These are phyloP conservation scores for Neolamprologus ventralis DNA, from an alignment of 2,113 vertebrate genomes.

Conservation along the genomic window DNA sequence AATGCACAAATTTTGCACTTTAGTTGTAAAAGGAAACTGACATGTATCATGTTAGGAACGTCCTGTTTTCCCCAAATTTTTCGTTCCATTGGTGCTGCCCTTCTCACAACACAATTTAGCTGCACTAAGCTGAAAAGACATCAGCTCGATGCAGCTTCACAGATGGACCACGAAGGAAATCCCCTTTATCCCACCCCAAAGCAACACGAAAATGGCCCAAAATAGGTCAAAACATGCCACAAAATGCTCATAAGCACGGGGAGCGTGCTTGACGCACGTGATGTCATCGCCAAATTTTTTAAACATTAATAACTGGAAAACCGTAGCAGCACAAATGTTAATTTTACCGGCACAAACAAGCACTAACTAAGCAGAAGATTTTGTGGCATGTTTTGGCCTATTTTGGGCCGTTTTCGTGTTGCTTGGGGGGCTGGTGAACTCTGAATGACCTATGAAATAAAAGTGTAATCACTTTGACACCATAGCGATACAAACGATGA, in stretches of 20 bases:
- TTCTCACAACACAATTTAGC: not conserved
- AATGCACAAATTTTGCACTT: not conserved
- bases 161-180: not conserved
- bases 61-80: not conserved
- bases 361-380: not conserved
- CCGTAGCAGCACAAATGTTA: fast-evolving
- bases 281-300: fast-evolving
- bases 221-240: not conserved
- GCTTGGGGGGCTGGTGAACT: not conserved
- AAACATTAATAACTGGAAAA: not conserved
- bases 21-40: not conserved
- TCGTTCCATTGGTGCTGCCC: fast-evolving
- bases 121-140: not conserved
- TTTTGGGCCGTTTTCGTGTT: not conserved
- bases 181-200: not conserved
- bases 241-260: not conserved
- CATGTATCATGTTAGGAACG: fast-evolving
- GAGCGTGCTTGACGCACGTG: fast-evolving
- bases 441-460: not conserved
- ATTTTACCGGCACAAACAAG: not conserved
- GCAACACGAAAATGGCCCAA: not conserved
- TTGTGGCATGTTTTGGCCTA: not conserved
- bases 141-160: not conserved
- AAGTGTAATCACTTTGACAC: not conserved
- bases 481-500: not conserved